These are phyloP conservation scores for Corvus moneduloides DNA, from an alignment of 2,113 vertebrate species.

Conservation along the genomic window DNA sequence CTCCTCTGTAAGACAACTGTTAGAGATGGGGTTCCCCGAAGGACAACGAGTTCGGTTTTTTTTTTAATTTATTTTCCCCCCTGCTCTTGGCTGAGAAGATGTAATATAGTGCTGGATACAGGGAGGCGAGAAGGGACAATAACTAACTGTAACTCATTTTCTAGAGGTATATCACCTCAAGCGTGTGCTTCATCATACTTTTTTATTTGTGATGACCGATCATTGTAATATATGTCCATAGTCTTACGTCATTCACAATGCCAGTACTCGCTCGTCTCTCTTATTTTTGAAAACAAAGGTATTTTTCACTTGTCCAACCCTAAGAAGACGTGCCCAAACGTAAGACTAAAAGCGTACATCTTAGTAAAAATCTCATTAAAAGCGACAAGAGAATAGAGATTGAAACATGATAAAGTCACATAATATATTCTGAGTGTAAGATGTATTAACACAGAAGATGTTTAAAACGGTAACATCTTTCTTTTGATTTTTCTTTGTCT, in stretches of 20 bases:
- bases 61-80: rapidly evolving
- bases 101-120: background rate
- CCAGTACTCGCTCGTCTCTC: rapidly evolving
- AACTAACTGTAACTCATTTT: background rate
- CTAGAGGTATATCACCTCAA: background rate
- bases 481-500: background rate
- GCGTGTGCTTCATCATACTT: background rate
- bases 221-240: background rate
- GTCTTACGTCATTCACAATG: background rate
- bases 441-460: background rate
- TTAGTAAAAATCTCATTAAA: background rate
- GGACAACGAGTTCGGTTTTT: background rate
- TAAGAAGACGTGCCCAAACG: background rate
- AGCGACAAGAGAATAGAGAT: background rate
- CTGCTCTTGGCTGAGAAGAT: background rate
- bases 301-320: background rate
- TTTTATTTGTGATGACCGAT: background rate
- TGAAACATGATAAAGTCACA: background rate
- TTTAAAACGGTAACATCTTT: background rate
- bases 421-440: background rate
- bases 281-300: background rate
- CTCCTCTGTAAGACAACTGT: background rate
- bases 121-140: background rate
- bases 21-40: background rate
- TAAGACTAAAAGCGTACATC: background rate